These are phyloP conservation scores for Thomomys bottae DNA, from an alignment of 2,113 vertebrate species.

Conservation along the genomic window DNA sequence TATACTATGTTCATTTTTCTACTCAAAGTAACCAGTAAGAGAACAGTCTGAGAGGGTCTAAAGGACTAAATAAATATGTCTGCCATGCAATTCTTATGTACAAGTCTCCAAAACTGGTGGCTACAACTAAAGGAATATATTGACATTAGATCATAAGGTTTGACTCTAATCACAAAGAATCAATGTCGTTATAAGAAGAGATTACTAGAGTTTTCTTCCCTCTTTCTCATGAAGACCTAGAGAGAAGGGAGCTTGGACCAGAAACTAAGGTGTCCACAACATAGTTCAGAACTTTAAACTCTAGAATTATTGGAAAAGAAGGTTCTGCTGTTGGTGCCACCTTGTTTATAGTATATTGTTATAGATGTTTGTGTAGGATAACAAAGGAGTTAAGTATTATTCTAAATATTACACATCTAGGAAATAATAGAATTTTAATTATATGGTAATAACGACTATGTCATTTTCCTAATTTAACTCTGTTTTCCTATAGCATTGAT, in stretches of 20 bases:
- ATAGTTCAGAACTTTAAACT: background rate
- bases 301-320: background rate
- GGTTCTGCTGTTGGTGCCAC: background rate
- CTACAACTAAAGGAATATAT: background rate
- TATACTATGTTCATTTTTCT: conserved; percentile 19
- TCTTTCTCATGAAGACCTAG: background rate
- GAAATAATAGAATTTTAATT: background rate
- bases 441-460: background rate
- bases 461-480: background rate
- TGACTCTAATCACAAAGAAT: background rate
- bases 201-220: background rate
- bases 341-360: background rate
- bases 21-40: conserved; percentile 19
- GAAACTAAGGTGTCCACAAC: background rate
- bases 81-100: background rate
- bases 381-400: background rate
- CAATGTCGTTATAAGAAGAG: background rate
- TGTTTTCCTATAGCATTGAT: background rate
- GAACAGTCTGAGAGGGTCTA: background rate
- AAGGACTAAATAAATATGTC: background rate
- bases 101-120: background rate
- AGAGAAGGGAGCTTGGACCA: background rate
- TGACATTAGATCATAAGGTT: background rate
- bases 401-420: background rate
- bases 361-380: background rate